These are phyloP conservation scores for Folsomia manolachei DNA, from an alignment of 2,888 invertebrate genomes.

Conservation along the genomic window DNA sequence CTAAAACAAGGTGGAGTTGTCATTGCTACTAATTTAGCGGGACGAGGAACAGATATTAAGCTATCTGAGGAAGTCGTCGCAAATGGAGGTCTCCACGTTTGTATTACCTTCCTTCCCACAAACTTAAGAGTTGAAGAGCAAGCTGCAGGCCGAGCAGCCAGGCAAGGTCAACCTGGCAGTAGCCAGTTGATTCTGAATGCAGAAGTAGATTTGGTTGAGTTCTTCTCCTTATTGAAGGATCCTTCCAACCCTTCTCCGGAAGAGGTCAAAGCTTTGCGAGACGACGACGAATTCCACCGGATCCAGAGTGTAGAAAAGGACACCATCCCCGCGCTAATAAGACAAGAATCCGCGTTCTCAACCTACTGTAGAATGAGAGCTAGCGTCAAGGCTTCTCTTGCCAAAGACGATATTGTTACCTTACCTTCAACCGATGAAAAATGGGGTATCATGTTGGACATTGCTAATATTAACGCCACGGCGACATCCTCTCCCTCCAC, in stretches of 20 bases:
- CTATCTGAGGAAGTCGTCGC: conserved; percentile 17
- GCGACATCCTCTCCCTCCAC: neutral
- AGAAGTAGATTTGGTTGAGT: neutral
- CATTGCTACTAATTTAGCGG: conserved; percentile 40
- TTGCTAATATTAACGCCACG: neutral
- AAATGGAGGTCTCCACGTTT: conserved; percentile 36
- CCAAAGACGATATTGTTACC: neutral
- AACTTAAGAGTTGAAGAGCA: conserved; percentile 34
- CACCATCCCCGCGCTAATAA: neutral
- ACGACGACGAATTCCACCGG: neutral
- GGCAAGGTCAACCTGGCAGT: conserved; percentile 30
- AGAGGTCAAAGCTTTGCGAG: neutral
- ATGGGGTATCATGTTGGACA: neutral
- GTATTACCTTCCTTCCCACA: conserved; percentile 29
- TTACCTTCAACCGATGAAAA: neutral
- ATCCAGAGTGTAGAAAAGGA: neutral
- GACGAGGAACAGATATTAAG: conserved; percentile 38
- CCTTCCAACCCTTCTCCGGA: too few relatives aligned
- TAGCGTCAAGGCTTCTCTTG: neutral
- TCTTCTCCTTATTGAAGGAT: neutral
- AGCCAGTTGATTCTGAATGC: conserved; percentile 20
- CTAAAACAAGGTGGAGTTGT: conserved; percentile 11
- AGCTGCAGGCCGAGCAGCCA: conserved; percentile 33
- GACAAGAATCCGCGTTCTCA: neutral
- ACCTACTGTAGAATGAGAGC: neutral